Base-by-base conservation (phyloP, 2,888 invertebrate genomes). In the Acronicta aceris region DNA sequence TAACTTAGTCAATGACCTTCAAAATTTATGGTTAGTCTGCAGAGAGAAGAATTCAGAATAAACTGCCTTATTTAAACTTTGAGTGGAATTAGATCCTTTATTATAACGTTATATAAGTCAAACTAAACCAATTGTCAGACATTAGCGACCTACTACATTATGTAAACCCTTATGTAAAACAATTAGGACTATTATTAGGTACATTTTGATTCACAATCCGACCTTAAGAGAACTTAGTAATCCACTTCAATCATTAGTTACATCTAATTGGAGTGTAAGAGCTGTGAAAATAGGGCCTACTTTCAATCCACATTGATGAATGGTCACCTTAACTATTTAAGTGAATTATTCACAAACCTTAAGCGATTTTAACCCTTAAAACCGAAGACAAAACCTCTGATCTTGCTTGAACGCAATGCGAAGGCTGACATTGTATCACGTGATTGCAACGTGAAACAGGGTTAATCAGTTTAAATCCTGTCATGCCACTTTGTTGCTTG, bases 221-320 rank as follows among this genome's bases (percentile, higher is more conserved):
- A 55, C 33, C 21, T 52, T 36, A 60, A 48, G 21, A 1, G 4
- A 13, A 52, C 5, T 15, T 5, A 12, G 21, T 45, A 69, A 59
- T 52, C 46, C 36, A 17, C 40, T 21, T 9, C 3, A 43, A 36
- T 40, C 52, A 55, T 57, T 42, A 59, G n/a, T 67, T 55, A 50
- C 57, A 49, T 53, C 62, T 73, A 67, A 76, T 67, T 65, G 65
- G 33, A 78, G 51, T 64, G 43, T 63, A 72, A 67, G 60, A 47
- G 45, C 66, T 61, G 73, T 75, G 75, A 67, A 77, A 76, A 74
- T 71, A 81, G 71, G 76, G 71, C 72, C 76, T 69, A 76, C 73
- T 82, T 82, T 73, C 79, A 67, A 81, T 81, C 78, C 76, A 75
- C 78, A 68, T 74, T 81, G 83, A 82, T 75, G 75, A 77, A 83